Evolutionary conservation across 2,113 vertebrate species (phyloP).

Genomic region (Phylloscopus whistleri): DNA sequence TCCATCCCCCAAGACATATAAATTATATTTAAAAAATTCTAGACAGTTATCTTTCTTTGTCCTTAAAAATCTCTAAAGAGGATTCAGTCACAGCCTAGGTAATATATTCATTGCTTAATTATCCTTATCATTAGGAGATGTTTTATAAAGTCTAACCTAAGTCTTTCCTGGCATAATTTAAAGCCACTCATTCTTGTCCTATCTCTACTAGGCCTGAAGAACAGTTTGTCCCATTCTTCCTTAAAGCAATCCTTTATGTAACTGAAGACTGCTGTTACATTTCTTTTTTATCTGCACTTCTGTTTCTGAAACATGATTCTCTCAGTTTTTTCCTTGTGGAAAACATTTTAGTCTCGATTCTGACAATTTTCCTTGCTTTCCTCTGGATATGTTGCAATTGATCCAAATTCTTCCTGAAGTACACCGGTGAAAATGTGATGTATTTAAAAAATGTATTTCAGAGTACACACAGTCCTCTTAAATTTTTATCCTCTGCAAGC

Average conservation of each 20-base stretch:
- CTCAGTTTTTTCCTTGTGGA: background rate
- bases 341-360: background rate
- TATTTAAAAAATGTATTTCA: background rate
- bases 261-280: background rate
- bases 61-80: background rate
- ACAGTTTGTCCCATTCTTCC: background rate
- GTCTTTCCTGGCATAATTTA: background rate
- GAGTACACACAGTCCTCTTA: background rate
- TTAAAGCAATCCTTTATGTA: background rate
- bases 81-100: background rate
- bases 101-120: slow-evolving; percentile 33
- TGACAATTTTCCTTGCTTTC: background rate
- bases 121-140: background rate
- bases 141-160: slow-evolving; percentile 6
- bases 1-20: background rate
- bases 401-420: background rate
- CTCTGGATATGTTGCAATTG: background rate
- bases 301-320: background rate
- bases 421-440: background rate
- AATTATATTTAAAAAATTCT: background rate
- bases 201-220: background rate
- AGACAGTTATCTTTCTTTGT: background rate
- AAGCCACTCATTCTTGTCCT: background rate
- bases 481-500: background rate
- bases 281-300: background rate